Conservation (phyloP, 2,888 invertebrate genomes). For the Lingula anatina region DNA sequence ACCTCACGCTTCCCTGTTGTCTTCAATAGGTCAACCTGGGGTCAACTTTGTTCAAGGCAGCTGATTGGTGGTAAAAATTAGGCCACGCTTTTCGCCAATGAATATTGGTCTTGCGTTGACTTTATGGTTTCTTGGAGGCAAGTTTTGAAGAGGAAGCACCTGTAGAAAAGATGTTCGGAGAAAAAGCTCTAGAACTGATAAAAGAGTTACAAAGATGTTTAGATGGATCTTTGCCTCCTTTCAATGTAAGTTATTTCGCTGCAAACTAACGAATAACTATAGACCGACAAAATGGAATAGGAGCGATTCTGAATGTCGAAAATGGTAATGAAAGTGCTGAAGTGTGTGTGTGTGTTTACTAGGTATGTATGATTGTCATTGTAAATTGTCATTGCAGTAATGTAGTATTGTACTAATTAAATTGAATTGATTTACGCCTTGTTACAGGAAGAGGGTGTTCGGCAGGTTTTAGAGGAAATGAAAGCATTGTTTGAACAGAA, state of each 20-base stretch:
- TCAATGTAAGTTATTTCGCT: constrained; percentile 73
- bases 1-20: no score
- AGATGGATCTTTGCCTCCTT: constrained; percentile 67
- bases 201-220: constrained; percentile 73
- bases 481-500: constrained; percentile 76
- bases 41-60: no score
- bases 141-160: no score
- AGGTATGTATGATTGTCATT: no score
- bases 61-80: not conserved
- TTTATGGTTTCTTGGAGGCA: not conserved
- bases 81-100: not conserved
- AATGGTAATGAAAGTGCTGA: no score
- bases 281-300: no score
- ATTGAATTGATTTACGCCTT: constrained; percentile 12
- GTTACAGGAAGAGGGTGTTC: constrained; percentile 72
- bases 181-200: constrained; percentile 79
- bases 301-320: no score
- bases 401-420: no score
- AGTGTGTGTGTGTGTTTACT: no score
- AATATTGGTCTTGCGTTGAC: not conserved
- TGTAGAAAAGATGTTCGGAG: constrained; percentile 57
- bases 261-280: no score
- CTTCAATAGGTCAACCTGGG: no score
- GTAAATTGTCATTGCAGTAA: no score
- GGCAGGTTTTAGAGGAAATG: constrained; percentile 83